A percentile compares a stretch with the other conserved stretches of the same genome.
phyloP scores from a whole-genome alignment of 2,113 vertebrate genomes.

The Vidua chalybeata region DNA sequence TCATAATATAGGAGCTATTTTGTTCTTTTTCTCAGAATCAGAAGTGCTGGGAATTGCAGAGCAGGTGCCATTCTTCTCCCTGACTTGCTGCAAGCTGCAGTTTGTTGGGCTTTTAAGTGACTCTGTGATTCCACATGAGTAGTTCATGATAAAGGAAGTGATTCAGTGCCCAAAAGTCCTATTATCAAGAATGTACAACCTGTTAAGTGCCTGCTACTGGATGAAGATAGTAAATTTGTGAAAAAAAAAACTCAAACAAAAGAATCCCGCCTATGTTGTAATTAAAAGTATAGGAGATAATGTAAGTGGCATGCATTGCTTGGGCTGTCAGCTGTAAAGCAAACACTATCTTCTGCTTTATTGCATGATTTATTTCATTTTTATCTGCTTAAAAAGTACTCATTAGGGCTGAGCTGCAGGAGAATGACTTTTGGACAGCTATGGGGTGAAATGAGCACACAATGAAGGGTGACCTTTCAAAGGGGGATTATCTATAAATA shows the following conservation, averaged over 20 bases:
- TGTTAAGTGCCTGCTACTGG: neutral
- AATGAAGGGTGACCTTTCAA: slow-evolving; percentile 73
- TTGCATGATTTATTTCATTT: slow-evolving; percentile 29
- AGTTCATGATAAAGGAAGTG: neutral
- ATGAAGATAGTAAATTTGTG: neutral
- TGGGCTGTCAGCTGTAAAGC: neutral
- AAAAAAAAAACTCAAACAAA: neutral
- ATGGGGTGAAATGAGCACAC: slow-evolving; percentile 36
- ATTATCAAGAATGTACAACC: slow-evolving; percentile 30
- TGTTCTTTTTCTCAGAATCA: neutral
- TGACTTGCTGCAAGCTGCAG: neutral
- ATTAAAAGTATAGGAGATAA: slow-evolving; percentile 1
- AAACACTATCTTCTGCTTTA: neutral
- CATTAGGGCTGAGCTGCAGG: neutral
- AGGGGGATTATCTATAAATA: slow-evolving; percentile 76
- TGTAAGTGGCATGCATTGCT: neutral
- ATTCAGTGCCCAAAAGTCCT: neutral
- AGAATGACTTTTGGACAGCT: slow-evolving; percentile 37
- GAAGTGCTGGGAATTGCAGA: neutral
- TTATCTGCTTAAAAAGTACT: slow-evolving; percentile 28
- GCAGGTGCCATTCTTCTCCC: neutral
- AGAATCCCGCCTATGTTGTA: neutral
- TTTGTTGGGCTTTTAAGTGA: slow-evolving; percentile 10
- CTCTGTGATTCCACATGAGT: neutral
- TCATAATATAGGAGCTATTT: neutral